A percentile compares a stretch with the other conserved stretches of the same genome.
phyloP scores from a whole-genome alignment of 2,113 vertebrate genomes.

The Corvus moneduloides region DNA sequence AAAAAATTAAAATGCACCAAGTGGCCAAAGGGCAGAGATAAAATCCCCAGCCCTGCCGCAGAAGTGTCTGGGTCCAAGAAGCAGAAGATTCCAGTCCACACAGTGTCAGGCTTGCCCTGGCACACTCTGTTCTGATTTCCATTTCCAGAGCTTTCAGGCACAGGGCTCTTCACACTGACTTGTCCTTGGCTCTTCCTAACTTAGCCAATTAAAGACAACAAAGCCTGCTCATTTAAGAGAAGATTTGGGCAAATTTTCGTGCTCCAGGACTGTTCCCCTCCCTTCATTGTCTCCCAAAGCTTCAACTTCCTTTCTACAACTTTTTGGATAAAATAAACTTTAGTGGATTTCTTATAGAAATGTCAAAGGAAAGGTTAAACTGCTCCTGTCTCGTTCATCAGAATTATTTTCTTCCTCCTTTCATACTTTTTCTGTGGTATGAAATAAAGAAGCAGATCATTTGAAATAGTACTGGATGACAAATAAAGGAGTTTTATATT shows the following conservation, averaged over 20 bases:
- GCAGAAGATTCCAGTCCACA: neutral
- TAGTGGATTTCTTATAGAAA: neutral
- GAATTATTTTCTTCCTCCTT: constrained; percentile 5
- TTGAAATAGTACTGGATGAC: neutral
- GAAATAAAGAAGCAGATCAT: neutral
- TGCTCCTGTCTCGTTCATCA: neutral
- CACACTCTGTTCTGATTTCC: neutral
- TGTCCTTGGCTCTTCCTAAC: neutral
- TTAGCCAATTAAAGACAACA: neutral
- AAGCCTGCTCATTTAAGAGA: neutral
- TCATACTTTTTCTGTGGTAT: neutral
- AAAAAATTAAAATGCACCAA: neutral
- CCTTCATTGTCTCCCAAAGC: neutral
- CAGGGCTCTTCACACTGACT: neutral
- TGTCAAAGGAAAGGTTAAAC: constrained; percentile 25
- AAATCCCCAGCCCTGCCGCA: neutral
- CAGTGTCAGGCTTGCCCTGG: neutral
- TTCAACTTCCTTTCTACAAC: neutral
- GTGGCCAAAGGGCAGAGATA: neutral
- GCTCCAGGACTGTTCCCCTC: neutral
- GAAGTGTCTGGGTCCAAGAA: neutral
- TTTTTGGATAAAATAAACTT: neutral
- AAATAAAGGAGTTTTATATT: neutral
- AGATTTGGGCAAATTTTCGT: rapidly evolving
- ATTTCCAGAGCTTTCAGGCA: neutral